These are phyloP conservation scores for Galerucella pusilla DNA, from an alignment of 2,888 invertebrate genomes.

Conservation along the genomic window DNA sequence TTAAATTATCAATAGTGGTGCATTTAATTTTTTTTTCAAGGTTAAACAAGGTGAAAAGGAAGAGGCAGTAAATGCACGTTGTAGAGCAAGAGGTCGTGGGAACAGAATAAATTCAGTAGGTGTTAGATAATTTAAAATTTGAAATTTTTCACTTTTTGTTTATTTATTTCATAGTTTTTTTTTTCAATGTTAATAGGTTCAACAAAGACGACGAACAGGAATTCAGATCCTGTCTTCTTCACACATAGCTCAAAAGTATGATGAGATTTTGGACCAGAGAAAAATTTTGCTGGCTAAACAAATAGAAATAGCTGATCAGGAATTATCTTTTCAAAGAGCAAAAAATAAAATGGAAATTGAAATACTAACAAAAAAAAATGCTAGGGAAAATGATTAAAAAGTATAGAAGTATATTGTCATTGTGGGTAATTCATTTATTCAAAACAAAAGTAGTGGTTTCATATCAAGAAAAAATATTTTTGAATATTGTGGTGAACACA, in stretches of 20 bases:
- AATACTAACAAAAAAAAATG: conserved; percentile 4
- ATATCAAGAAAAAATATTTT: conserved; percentile 4
- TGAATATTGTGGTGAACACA: background rate
- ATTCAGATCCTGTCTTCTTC: background rate
- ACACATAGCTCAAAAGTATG: conserved; percentile 2
- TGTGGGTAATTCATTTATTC: background rate
- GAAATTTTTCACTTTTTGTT: background rate
- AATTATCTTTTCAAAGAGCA: background rate
- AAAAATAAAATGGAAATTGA: conserved; percentile 1
- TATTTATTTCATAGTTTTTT: background rate
- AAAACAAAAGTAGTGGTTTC: background rate
- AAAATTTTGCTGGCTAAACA: background rate
- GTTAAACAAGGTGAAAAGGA: background rate
- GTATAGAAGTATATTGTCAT: background rate
- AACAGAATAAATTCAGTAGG: background rate
- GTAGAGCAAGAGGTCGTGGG: conserved; percentile 3
- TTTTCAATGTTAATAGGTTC: background rate
- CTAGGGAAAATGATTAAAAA: conserved; percentile 4
- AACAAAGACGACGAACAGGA: conserved; percentile 3
- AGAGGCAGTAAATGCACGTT: background rate
- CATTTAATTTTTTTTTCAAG: background rate
- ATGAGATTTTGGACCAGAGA: background rate
- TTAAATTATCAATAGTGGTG: background rate
- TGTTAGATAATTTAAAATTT: background rate
- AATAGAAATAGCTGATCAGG: conserved; percentile 2